Percentiles rank a stretch among this genome's conserved stretches.
phyloP scores from a whole-genome alignment of 2,888 invertebrate genomes.

The Cremastinae sp. region DNA sequence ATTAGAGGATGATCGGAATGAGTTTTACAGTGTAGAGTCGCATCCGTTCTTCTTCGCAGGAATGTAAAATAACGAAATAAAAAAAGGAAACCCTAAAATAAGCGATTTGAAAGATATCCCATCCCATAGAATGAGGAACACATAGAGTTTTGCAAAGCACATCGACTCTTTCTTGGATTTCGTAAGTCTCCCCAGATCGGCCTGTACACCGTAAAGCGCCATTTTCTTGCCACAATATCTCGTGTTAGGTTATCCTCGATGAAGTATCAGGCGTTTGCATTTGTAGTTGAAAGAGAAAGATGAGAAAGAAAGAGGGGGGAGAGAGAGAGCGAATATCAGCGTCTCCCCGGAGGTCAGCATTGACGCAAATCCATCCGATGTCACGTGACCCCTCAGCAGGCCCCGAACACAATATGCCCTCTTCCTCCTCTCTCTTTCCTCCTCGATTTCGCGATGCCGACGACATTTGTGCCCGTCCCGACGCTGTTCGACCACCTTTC shows the following conservation, averaged over 20 bases:
- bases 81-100: neutral
- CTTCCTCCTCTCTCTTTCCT: conserved; percentile 49
- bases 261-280: conserved; percentile 12
- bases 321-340: conserved; percentile 61
- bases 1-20: neutral
- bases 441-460: conserved; percentile 37
- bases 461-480: conserved; percentile 37
- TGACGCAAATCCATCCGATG: conserved; percentile 85
- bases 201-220: conserved; percentile 30
- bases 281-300: conserved; percentile 20
- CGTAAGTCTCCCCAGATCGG: conserved; percentile 9
- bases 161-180: neutral
- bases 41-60: neutral
- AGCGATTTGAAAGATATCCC: neutral
- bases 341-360: conserved; percentile 85
- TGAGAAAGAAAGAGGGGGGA: conserved; percentile 24
- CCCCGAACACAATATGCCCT: conserved; percentile 63
- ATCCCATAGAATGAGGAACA: neutral
- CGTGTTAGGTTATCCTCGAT: conserved; percentile 25
- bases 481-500: conserved; percentile 53
- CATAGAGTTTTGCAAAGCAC: neutral
- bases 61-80: neutral
- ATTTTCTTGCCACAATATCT: conserved; percentile 10
- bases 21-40: neutral
- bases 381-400: conserved; percentile 82